A percentile compares a stretch with the other conserved stretches of the same genome.
These are phyloP conservation scores for Carollia perspicillata DNA, from an alignment of 2,113 vertebrate species.

Conservation along the genomic window DNA sequence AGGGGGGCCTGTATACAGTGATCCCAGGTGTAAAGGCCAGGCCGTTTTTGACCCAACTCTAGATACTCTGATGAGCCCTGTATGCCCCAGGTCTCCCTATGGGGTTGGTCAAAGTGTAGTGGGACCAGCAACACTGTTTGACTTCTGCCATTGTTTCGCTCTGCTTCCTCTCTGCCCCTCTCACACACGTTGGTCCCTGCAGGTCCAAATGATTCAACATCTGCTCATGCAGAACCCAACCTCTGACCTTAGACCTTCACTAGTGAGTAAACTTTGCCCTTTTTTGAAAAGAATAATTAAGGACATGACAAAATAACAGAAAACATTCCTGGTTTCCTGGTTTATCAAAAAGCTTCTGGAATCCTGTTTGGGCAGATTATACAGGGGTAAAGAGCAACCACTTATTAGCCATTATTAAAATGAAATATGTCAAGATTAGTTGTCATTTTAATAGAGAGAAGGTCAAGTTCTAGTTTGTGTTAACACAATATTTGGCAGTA, in stretches of 20 bases:
- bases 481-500: not conserved
- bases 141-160: no score
- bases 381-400: not conserved
- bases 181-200: not conserved
- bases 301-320: not conserved
- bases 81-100: not conserved
- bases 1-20: no score
- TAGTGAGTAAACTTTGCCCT: not conserved
- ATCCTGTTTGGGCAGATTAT: not conserved
- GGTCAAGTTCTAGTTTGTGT: not conserved
- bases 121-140: not conserved
- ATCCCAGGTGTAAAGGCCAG: not conserved
- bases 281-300: not conserved
- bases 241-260: not conserved
- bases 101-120: accelerated
- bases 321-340: not conserved
- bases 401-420: not conserved
- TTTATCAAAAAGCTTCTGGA: not conserved
- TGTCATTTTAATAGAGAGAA: not conserved
- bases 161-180: not conserved
- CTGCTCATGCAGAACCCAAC: not conserved
- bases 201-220: not conserved
- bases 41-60: not conserved
- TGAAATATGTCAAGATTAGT: not conserved
- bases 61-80: not conserved